Evolutionary conservation across 2,113 vertebrate species (phyloP), one percentile per base, ranked within the genome.

Genomic region (Tringa solitaria): DNA sequence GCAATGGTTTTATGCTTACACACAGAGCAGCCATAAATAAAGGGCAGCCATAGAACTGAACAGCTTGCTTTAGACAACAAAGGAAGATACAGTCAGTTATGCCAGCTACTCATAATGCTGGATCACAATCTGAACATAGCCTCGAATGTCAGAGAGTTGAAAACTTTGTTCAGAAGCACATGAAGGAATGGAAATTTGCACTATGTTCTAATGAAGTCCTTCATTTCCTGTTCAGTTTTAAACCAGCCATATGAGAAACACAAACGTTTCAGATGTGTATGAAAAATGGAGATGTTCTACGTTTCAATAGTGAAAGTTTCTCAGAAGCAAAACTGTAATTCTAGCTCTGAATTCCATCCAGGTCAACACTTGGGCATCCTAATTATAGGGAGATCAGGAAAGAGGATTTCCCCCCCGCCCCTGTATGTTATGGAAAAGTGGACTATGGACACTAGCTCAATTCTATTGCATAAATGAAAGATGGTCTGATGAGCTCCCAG

Each of bases 91-190:
- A 73, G 65, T 15, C 57, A 79, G 8, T 57, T 76, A 32, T 10
- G 33, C 17, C 45, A 84, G 12, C 73, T 72, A 4, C 24, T 78
- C 69, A 20, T 13, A 21, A 30, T 8, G 39, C 35, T 84, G 70
- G 45, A 64, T 68, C 73, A 91, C 48, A 64, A n/a, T 18, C 17
- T 69, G 23, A 68, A 20, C 30, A 26, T 12, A 39, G 22, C 39
- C 39, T 57, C 0, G 0, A 4, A 22, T 1, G 0, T 8, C 61
- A 67, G 77, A 33, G 14, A 50, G 35, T 10, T 51, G 22, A 45
- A 41, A 53, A 2, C 11, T 57, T 46, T 4, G 4, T 48, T 56
- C 35, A 91, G 48, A 63, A 89, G 19, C 0, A 6, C 5, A 5
- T 3, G 24, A 87, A 84, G 26, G 10, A 82, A 72, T 7, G 59